Evolutionary conservation across 2,888 invertebrate genomes (phyloP), one percentile per base, ranked within the genome.

Genomic region (Leucophenga maculata): DNA sequence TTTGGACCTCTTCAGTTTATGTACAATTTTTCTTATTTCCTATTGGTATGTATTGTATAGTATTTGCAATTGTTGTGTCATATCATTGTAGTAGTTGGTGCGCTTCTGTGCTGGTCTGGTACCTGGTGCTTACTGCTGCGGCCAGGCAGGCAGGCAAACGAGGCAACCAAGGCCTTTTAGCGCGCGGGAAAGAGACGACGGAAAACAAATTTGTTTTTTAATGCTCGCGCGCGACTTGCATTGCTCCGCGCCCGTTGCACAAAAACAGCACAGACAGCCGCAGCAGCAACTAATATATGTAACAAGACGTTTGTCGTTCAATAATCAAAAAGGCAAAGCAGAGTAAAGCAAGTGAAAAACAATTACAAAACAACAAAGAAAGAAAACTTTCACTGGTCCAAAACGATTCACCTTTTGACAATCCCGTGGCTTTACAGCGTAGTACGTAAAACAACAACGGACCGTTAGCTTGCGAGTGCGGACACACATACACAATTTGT

Each of bases 351-450:
- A 77, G 70, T 65, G 72, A 72, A 72, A 78, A 80, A 68, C 77
- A 77, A 77, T 79, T 79, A 78, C 79, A 80, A 80, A 80, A 80
- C 84, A 83, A 80, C 76, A 69, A 78, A 77, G 72, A 39, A 69
- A 52, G 46, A 67, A 80, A 80, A 80, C 80, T 80, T 80, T 80
- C 80, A 80, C 80, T 80, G 39, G 9, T 39, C 8, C 74, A 75
- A 73, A 50, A 26, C 26, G 26, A 26, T 26, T 26, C 26, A 26
- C 26, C 74, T 72, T 55, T 72, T 73, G 39, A 72, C 70, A 68
- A 70, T 59, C 48, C 59, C 1, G 71, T 70, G 44, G 44, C 48
- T 64, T 48, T 67, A 69, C 50, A 60, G 69, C 74, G 57, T 26
- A 16, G 31, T 74, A 65, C 72, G 64, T 26, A n/a, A n/a, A n/a